Evolutionary conservation across 2,113 vertebrate genomes (phyloP).

Genomic region (Canis aureus): DNA sequence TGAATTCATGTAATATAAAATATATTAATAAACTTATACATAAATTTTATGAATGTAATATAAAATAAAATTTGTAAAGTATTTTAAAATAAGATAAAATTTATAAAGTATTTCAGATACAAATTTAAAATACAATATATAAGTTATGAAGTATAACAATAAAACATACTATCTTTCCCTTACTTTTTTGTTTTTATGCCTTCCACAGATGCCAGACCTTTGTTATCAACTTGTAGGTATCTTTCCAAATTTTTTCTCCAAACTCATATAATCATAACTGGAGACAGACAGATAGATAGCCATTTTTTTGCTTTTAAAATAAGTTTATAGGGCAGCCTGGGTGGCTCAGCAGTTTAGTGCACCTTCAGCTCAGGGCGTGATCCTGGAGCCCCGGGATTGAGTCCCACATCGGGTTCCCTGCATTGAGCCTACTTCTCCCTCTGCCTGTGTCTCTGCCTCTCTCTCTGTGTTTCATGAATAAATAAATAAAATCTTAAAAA

Average conservation of each 20-base stretch:
- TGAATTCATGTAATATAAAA: neutral
- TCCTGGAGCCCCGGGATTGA: too few species aligned
- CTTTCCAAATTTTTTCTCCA: neutral
- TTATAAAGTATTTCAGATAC: neutral
- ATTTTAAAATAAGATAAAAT: neutral
- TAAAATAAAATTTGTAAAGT: neutral
- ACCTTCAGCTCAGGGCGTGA: too few species aligned
- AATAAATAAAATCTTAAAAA: too few species aligned
- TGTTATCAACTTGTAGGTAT: neutral
- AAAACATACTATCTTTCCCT: neutral
- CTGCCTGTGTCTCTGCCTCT: too few species aligned
- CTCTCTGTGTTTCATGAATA: too few species aligned
- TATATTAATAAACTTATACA: neutral
- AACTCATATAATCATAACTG: neutral
- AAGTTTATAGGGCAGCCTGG: neutral
- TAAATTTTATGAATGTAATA: neutral
- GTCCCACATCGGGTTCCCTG: too few species aligned
- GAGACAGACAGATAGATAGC: neutral
- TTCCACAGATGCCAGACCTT: neutral
- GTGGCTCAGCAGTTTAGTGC: too few species aligned
- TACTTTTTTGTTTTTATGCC: neutral
- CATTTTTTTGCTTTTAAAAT: neutral
- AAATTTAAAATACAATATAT: neutral
- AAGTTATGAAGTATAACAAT: neutral
- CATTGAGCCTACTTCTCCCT: too few species aligned